Evolutionary conservation across 2,797 vertebrate genomes (phyloP), one percentile per base, ranked within the genome.

Genomic region (Merluccius polli): DNA sequence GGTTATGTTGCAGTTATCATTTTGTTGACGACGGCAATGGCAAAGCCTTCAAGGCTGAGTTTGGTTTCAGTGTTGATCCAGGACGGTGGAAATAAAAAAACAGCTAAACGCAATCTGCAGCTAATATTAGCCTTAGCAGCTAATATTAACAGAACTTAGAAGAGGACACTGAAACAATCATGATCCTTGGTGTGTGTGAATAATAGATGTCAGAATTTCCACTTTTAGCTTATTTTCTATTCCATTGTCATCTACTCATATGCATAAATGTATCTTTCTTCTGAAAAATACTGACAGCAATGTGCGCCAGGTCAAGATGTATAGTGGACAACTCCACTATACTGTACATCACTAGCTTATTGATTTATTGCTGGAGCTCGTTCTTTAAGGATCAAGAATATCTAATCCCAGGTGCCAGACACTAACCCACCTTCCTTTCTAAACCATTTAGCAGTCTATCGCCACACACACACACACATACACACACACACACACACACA

Each of bases 401-500:
- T 24, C 59, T 10, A 63, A 11, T 63, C 59, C 52, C 59, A 63
- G 59, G 24, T 12, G 10, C 59, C 59, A 63, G 59, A 63, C 59
- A 63, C 21, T 24, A 63, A 52, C 44, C n/a, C 59, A 27, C 59
- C n/a, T 27, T 24, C 48, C 5, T 59, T 27, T 24, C 59, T 63
- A 4, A 63, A 24, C 52, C 24, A 2, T 24, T 63, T 63, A 27
- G 1, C 16, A 52, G 21, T 3, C 44, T 52, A 63, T 27, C 59
- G 12, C 21, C 31, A 35, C 70, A 70, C 68, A 70, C 68, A 70
- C 68, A 70, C 68, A 70, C 68, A 33, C 30, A 33, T 31, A 70
- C 68, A 35, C 69, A 70, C 69, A 32, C 68, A 70, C 30, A 32
- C 68, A 70, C 68, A 70, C 68, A 32, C 68, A 70, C 30, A 27